phyloP scores from a whole-genome alignment of 2,888 invertebrate species.

The Chloroclysta siterata region DNA sequence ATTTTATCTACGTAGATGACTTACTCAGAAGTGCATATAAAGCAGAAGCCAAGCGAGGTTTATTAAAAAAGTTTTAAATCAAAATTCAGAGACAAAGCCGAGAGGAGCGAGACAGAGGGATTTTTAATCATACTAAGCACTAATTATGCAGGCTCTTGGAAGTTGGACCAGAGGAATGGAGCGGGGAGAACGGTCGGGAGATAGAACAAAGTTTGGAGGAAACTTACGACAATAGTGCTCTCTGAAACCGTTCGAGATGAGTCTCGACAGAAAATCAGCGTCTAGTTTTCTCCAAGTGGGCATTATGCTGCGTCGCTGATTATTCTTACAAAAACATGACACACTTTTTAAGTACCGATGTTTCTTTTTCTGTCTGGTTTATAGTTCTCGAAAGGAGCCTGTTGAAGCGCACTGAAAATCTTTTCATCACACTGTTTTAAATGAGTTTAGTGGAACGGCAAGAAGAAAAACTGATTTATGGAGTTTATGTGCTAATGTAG shows the following conservation, averaged over 20 bases:
- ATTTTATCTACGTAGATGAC: neutral
- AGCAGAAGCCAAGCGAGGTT: conserved; percentile 22
- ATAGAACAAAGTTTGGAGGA: neutral
- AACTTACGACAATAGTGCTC: conserved; percentile 14
- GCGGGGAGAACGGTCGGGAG: conserved; percentile 17
- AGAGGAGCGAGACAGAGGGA: conserved; percentile 27
- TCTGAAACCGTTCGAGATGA: conserved; percentile 1
- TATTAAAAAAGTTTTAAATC: conserved; percentile 42
- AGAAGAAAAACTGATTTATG: no score
- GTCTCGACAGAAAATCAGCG: no score
- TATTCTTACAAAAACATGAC: no score
- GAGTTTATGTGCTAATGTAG: no score
- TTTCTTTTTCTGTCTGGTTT: no score
- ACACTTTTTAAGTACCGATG: no score
- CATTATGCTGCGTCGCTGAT: no score
- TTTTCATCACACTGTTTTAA: no score
- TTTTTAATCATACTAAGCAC: conserved; percentile 42
- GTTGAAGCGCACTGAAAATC: no score
- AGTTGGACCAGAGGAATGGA: conserved; percentile 27
- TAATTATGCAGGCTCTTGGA: conserved; percentile 41
- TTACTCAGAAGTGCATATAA: neutral
- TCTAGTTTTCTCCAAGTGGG: no score
- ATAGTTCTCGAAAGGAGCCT: no score
- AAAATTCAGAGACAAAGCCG: conserved; percentile 39
- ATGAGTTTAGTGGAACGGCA: no score